Conservation (phyloP, 1,140 invertebrate species). For the Drosophila ohnishii region DNA sequence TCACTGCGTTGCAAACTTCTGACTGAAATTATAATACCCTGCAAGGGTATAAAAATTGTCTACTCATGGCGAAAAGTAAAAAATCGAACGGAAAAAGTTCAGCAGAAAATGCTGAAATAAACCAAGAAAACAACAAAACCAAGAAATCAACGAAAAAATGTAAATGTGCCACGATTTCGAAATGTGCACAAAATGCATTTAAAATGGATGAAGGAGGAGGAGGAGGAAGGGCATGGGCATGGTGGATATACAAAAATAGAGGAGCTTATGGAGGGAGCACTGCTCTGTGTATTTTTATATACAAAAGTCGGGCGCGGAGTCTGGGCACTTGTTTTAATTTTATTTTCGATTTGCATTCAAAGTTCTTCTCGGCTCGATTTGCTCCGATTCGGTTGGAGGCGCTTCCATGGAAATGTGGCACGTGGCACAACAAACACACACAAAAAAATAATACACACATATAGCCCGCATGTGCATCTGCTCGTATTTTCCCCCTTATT, state of each 20-base stretch:
- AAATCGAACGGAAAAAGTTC: conserved; percentile 59
- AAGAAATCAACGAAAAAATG: conserved; percentile 66
- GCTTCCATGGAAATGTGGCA: conserved; percentile 50
- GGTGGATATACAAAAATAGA: conserved; percentile 66
- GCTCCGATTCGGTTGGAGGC: conserved; percentile 27
- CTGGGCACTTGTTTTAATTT: conserved; percentile 69
- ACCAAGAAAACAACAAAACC: conserved; percentile 11
- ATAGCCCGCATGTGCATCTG: conserved; percentile 62
- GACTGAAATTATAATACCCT: too few relatives aligned
- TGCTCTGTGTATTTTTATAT: conserved; percentile 50
- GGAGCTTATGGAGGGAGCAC: conserved; percentile 36
- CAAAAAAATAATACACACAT: conserved; percentile 11
- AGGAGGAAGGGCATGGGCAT: conserved; percentile 6
- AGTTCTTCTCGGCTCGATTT: conserved; percentile 45
- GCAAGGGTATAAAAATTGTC: conserved; percentile 71
- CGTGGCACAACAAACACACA: conserved; percentile 34
- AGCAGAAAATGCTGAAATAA: conserved; percentile 49
- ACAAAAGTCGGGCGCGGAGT: conserved; percentile 44
- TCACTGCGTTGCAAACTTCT: too few relatives aligned
- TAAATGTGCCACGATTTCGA: conserved; percentile 78
- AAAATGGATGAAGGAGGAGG: conserved; percentile 44
- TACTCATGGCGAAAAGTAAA: conserved; percentile 61
- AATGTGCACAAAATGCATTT: conserved; percentile 79
- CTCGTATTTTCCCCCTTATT: conserved; percentile 8
- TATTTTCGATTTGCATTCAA: conserved; percentile 68